Conservation (phyloP, 2,113 vertebrate species). For the Pomatostomus ruficeps region DNA sequence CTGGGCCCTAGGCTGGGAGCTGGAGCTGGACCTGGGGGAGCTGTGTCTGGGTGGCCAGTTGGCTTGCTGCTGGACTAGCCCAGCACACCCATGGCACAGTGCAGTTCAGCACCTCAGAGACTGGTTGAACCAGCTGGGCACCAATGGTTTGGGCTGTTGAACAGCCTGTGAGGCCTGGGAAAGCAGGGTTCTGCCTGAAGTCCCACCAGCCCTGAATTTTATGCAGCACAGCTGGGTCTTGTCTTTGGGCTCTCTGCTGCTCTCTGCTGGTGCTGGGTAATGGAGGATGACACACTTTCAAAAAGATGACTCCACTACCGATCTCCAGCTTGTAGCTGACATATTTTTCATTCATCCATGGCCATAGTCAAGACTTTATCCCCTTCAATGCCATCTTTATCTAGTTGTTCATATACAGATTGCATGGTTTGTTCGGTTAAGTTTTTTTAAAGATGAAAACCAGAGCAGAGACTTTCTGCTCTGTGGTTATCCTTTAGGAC, state of each 20-base stretch:
- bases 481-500: not conserved
- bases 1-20: not conserved
- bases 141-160: not conserved
- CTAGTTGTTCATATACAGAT: not conserved
- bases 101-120: not conserved
- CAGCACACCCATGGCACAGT: not conserved
- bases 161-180: not conserved
- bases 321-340: not conserved
- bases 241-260: not conserved
- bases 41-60: rapidly evolving
- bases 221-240: not conserved
- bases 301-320: not conserved
- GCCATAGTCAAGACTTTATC: not conserved
- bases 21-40: not conserved
- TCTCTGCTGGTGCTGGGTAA: not conserved
- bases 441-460: not conserved
- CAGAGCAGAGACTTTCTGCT: rapidly evolving
- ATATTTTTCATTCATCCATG: not conserved
- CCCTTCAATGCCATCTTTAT: not conserved
- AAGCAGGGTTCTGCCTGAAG: not conserved
- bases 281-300: rapidly evolving
- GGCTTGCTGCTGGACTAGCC: rapidly evolving
- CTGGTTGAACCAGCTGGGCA: not conserved
- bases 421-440: not conserved
- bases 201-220: not conserved